Conservation (phyloP, 2,113 vertebrate species). For the Puntigrus tetrazona region DNA sequence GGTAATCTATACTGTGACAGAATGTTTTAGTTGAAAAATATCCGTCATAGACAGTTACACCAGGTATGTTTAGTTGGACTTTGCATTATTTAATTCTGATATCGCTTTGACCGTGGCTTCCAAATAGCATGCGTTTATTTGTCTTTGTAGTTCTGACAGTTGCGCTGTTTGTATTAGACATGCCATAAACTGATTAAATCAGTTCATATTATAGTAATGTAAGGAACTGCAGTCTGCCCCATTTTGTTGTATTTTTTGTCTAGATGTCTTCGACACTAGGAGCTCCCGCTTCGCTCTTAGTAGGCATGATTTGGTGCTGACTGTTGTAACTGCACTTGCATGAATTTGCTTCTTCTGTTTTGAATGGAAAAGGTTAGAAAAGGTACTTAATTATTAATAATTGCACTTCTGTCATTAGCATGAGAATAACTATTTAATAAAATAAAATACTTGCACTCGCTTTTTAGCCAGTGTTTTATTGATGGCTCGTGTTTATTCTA, state of each 20-base stretch:
- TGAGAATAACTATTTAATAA: background rate
- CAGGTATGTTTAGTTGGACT: background rate
- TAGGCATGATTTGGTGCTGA: background rate
- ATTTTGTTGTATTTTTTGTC: background rate
- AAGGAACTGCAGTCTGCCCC: background rate
- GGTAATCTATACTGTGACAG: slow-evolving; percentile 31
- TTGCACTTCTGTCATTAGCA: background rate
- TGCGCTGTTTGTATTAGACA: background rate
- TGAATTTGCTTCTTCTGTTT: background rate
- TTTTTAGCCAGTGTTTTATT: background rate
- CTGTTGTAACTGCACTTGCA: background rate
- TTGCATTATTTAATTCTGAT: background rate
- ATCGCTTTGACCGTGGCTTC: background rate
- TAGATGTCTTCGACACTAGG: background rate
- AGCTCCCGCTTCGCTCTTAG: background rate
- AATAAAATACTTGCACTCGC: background rate
- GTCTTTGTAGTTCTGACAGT: background rate
- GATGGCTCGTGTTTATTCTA: background rate
- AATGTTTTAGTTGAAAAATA: slow-evolving; percentile 40
- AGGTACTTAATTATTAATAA: background rate
- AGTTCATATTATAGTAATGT: background rate
- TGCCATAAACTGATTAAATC: background rate
- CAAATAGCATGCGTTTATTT: background rate
- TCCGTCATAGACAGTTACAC: slow-evolving; percentile 27
- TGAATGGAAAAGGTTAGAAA: background rate